Evolutionary conservation across 2,797 vertebrate genomes (phyloP).

Genomic region (Paramormyrops hopkinsi): DNA sequence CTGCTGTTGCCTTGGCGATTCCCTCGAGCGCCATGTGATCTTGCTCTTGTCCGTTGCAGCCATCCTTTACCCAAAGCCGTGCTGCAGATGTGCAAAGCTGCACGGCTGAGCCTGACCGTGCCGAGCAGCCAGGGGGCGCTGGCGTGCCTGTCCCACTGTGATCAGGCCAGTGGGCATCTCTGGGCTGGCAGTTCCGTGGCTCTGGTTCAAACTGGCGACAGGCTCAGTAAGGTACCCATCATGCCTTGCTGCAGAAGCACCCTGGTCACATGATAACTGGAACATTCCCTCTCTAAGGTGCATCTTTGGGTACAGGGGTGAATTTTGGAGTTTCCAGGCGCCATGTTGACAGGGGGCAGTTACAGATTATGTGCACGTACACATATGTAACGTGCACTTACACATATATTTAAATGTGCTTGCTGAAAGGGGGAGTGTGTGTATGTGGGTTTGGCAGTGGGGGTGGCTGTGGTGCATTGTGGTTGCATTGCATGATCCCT

Average conservation of each 20-base stretch:
- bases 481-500: conserved; percentile 96
- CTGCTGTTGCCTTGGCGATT: background rate
- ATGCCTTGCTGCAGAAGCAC: background rate
- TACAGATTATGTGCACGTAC: background rate
- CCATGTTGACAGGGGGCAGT: background rate
- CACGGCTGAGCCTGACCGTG: conserved; percentile 76
- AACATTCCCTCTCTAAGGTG: background rate
- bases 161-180: conserved; percentile 81
- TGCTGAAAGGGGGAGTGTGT: background rate
- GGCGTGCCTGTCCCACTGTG: conserved; percentile 74
- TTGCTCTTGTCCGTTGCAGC: conserved; percentile 53
- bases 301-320: background rate
- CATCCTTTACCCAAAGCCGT: conserved; percentile 81
- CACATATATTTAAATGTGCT: background rate
- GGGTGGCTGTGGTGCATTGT: conserved; percentile 93
- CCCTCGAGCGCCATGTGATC: background rate
- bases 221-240: conserved; percentile 74
- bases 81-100: conserved; percentile 78
- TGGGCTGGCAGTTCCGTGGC: conserved; percentile 74
- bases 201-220: conserved; percentile 63
- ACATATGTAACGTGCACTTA: background rate
- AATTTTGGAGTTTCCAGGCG: background rate
- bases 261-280: background rate
- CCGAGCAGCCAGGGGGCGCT: conserved; percentile 76
- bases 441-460: conserved; percentile 21